phyloP scores from a whole-genome alignment of 2,797 vertebrate genomes.

The Tangara arthus region DNA sequence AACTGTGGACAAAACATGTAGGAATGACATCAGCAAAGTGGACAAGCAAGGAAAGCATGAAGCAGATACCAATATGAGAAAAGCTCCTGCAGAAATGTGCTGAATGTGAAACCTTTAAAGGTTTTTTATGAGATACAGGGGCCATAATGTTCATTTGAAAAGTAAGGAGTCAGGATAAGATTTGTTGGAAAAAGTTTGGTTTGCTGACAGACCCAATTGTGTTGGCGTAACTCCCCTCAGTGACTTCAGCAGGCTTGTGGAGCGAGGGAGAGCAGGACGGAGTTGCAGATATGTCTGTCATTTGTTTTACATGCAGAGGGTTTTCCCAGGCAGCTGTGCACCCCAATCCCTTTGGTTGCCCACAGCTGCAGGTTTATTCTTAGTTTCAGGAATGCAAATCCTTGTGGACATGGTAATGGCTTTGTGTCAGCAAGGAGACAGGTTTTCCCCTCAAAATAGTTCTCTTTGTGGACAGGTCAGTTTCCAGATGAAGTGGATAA shows the following conservation, averaged over 20 bases:
- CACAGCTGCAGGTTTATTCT: constrained; percentile 38
- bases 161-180: fast-evolving
- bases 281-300: background rate
- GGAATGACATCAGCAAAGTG: background rate
- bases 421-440: background rate
- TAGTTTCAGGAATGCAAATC: background rate
- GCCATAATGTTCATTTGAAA: background rate
- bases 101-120: background rate
- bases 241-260: background rate
- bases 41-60: background rate
- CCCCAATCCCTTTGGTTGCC: background rate
- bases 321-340: background rate
- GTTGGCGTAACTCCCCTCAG: fast-evolving
- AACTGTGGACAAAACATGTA: background rate
- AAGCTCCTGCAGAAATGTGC: background rate
- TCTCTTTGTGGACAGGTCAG: background rate
- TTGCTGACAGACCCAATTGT: background rate
- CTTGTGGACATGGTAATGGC: background rate
- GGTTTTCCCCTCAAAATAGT: background rate
- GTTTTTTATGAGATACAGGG: background rate
- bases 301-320: background rate
- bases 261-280: background rate
- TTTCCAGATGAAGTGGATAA: background rate
- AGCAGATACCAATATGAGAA: background rate
- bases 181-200: background rate